phyloP scores from a whole-genome alignment of 2,797 vertebrate genomes.

The Pseudopleuronectes americanus region DNA sequence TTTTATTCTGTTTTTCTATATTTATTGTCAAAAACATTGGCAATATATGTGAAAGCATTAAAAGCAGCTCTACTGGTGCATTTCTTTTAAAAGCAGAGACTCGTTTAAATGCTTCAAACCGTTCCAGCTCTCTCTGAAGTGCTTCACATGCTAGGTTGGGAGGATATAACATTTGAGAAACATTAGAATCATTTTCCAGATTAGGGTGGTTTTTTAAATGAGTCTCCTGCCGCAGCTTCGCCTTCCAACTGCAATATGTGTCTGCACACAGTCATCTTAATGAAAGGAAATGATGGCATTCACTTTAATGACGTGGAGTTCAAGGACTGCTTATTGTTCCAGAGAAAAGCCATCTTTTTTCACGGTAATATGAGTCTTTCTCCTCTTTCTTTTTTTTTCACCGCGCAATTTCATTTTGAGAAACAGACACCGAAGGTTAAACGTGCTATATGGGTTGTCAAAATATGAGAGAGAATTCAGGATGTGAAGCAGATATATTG shows the following conservation, averaged over 20 bases:
- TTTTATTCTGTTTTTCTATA: slow-evolving; percentile 74
- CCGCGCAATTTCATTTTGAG: slow-evolving; percentile 80
- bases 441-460: slow-evolving; percentile 78
- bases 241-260: slow-evolving; percentile 83
- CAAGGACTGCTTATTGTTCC: slow-evolving; percentile 86
- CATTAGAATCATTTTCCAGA: slow-evolving; percentile 85
- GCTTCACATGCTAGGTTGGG: slow-evolving; percentile 72
- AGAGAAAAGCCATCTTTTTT: slow-evolving; percentile 84
- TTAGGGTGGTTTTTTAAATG: slow-evolving; percentile 83
- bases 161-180: slow-evolving; percentile 84
- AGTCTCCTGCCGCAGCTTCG: slow-evolving; percentile 81
- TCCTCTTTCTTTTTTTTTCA: slow-evolving; percentile 48
- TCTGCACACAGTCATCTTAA: slow-evolving; percentile 86
- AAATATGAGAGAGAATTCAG: slow-evolving; percentile 70
- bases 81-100: slow-evolving; percentile 54
- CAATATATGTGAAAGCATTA: slow-evolving; percentile 68
- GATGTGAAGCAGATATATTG: slow-evolving; percentile 77
- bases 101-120: slow-evolving; percentile 74
- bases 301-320: slow-evolving; percentile 84
- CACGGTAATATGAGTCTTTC: slow-evolving; percentile 82
- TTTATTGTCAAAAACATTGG: slow-evolving; percentile 77
- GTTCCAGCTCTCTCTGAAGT: slow-evolving; percentile 66
- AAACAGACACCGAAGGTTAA: slow-evolving; percentile 83
- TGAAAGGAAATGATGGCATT: slow-evolving; percentile 86
- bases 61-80: slow-evolving; percentile 62